Evolutionary conservation across 1,140 invertebrate genomes (phyloP), one percentile per base, ranked within the genome.

Genomic region (Adoxophyes honmai): DNA sequence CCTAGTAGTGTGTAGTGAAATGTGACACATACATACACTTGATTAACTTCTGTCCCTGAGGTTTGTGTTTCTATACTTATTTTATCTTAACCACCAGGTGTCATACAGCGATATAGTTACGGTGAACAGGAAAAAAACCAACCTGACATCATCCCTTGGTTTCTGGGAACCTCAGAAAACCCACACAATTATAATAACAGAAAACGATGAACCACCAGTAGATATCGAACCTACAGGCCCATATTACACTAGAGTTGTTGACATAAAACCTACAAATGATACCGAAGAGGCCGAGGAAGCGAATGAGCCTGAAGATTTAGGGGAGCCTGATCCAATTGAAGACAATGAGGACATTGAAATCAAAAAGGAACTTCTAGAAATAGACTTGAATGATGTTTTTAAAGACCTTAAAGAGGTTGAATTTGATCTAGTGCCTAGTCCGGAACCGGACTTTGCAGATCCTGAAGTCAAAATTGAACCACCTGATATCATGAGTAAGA

Each of bases 211-310:
- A 1, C 7, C 18, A 15, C 16, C 18, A 16, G 9, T 11, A 8
- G 18, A 28, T 18, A 4, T 37, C 4, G 11, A 55, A 21, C 8
- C 15, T 18, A 13, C 36, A 9, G 18, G 5, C 11, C 5, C 36
- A 54, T 18, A n/a, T 15, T 18, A 21, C 8, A 10, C 34, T 10
- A 55, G 16, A 37, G 16, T 55, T 18, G 36, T 55, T 9, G 36
- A 55, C 16, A 55, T 55, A 14, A 55, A 55, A 38, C 53, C 53
- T n/a, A n/a, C n/a, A n/a, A n/a, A n/a, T n/a, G n/a, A n/a, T n/a
- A n/a, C n/a, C 7, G 53, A 37, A 5, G 14, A 28, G 10, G 35
- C 16, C 3, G 37, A 15, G 8, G 53, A n/a, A n/a, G n/a, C n/a
- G n/a, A n/a, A n/a, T n/a, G n/a, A n/a, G n/a, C n/a, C n/a, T n/a